These are phyloP conservation scores for Resseliella maxima DNA, from an alignment of 2,888 invertebrate genomes.

Conservation along the genomic window DNA sequence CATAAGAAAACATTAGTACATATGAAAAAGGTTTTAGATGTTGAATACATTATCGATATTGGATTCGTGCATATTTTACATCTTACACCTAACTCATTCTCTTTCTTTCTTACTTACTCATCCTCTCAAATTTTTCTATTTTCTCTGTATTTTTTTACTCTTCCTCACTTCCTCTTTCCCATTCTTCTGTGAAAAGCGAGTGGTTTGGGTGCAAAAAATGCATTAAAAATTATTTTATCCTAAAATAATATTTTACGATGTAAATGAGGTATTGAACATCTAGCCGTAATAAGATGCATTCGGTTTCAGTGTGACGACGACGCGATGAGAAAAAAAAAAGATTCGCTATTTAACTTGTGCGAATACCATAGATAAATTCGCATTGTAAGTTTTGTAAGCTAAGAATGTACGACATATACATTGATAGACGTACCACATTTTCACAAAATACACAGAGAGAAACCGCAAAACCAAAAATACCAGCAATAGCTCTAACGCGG, in stretches of 20 bases:
- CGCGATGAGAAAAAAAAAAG: not conserved
- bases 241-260: constrained; percentile 51
- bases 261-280: constrained; percentile 41
- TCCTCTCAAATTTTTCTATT: no score
- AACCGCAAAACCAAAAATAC: not conserved
- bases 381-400: not conserved
- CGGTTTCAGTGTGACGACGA: constrained; percentile 17
- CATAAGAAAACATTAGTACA: constrained; percentile 40
- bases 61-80: constrained; percentile 39
- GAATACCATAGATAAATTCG: constrained; percentile 21
- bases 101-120: no score
- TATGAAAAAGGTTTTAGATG: constrained; percentile 29
- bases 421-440: not conserved
- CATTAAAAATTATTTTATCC: constrained; percentile 44
- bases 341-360: not conserved
- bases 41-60: constrained; percentile 53
- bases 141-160: no score
- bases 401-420: not conserved
- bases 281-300: constrained; percentile 8
- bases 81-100: not conserved
- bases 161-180: no score
- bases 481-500: not conserved
- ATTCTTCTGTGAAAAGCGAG: no score
- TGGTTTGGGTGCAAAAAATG: no score
- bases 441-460: not conserved